Conservation (phyloP, 2,888 invertebrate genomes). For the Synanthedon myopaeformis region DNA sequence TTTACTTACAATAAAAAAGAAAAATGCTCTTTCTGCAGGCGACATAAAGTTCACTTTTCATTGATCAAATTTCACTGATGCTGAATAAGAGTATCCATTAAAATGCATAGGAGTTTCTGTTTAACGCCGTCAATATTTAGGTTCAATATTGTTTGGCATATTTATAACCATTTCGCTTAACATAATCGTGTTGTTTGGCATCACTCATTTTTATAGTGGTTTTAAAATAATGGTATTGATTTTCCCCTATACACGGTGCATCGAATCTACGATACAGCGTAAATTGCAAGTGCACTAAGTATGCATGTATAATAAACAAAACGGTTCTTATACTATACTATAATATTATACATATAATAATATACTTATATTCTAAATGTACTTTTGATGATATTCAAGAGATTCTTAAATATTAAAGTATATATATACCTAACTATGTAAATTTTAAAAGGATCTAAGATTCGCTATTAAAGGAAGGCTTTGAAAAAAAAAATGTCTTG, state of each 20-base stretch:
- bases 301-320: background rate
- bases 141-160: background rate
- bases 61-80: constrained; percentile 8
- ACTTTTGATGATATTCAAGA: no score
- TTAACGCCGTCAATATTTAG: background rate
- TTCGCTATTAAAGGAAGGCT: no score
- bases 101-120: background rate
- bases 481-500: no score
- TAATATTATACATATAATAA: no score
- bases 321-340: background rate
- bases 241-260: constrained; percentile 16
- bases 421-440: no score
- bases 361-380: no score
- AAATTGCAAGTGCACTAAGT: background rate
- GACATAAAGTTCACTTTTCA: constrained; percentile 24
- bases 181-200: constrained; percentile 35
- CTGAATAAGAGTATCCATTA: background rate
- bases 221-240: constrained; percentile 67
- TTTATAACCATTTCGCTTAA: constrained; percentile 31
- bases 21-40: background rate
- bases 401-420: no score
- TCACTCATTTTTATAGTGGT: constrained; percentile 63
- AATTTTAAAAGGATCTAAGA: no score
- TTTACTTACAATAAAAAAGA: constrained; percentile 6
- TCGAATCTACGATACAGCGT: background rate